Evolutionary conservation across 2,888 invertebrate species (phyloP).

Genomic region (Melolontha melolontha): DNA sequence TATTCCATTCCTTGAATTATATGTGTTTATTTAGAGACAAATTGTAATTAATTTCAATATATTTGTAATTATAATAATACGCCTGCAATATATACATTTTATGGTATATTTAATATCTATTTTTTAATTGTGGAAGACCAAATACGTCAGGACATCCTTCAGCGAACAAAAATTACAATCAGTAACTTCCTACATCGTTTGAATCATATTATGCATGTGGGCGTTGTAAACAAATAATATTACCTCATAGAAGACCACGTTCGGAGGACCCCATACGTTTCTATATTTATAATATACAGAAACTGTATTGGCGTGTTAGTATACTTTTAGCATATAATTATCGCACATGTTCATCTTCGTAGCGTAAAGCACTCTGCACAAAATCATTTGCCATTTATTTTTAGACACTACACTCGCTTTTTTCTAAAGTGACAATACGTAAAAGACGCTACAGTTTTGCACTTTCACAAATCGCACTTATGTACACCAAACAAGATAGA

Average conservation of each 20-base stretch:
- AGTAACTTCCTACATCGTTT: constrained; percentile 14
- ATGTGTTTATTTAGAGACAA: too few relatives aligned
- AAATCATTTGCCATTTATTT: constrained; percentile 29
- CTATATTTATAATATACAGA: constrained; percentile 36
- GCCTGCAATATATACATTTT: too few relatives aligned
- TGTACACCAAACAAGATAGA: not conserved
- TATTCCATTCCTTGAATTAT: too few relatives aligned
- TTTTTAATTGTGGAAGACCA: not conserved
- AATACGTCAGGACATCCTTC: not conserved
- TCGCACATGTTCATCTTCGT: constrained; percentile 5
- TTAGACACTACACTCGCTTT: not conserved
- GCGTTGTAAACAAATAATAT: constrained; percentile 42
- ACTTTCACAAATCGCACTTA: constrained; percentile 1
- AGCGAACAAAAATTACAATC: not conserved
- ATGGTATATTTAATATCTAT: too few relatives aligned
- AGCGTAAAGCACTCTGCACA: constrained; percentile 5
- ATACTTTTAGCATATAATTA: constrained; percentile 11
- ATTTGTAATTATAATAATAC: too few relatives aligned
- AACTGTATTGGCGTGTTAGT: constrained; percentile 13
- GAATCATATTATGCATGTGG: constrained; percentile 24
- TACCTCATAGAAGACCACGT: constrained; percentile 33
- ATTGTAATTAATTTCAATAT: too few relatives aligned
- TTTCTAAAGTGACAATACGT: not conserved
- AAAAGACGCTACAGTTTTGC: constrained; percentile 5
- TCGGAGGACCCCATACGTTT: constrained; percentile 37